Evolutionary conservation across 1,140 invertebrate genomes (phyloP), one percentile per base, ranked within the genome.

Genomic region (Lucilia cuprina): DNA sequence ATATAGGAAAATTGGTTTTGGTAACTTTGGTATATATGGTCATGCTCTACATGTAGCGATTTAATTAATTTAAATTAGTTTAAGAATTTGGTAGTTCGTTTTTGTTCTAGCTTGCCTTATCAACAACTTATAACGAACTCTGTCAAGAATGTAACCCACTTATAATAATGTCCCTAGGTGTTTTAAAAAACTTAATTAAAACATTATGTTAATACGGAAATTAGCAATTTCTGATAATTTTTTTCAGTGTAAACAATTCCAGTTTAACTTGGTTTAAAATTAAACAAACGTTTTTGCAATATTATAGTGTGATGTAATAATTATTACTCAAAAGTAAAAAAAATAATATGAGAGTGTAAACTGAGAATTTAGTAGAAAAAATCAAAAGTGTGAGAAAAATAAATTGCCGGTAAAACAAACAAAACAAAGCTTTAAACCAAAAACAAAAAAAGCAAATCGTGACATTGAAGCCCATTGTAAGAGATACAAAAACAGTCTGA

Each of bases 391-490:
- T 8, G 41, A 25, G 47, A 49, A 49, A 13, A 80, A 49, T 19
- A 80, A 49, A 25, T 41, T 50, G 21, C 41, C 47, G 41, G 41
- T 49, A 19, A 47, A 75, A 34, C 41, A 17, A 78, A 78, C 75
- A 78, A 78, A 41, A 78, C 14, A 41, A 21, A 19, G 75, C 17
- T 47, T 41, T n/a, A 49, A 80, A 80, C 41, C 19, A 70, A 70
- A 21, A 60, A 21, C 7, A 47, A 80, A 80, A 19, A 47, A 80
- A 80, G 49, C 75, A 49, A 80, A 19, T 47, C 41, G 77, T 80
- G 77, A 80, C 77, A 80, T 80, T 80, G 77, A 80, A 80, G 77
- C 19, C 41, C 41, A 50, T 49, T 49, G 41, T 50, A 21, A 49
- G 7, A 80, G 25, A 49, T 13, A 21, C 13, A 50, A 25, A 50